Evolutionary conservation across 1,140 invertebrate species (phyloP), one percentile per base, ranked within the genome.

Genomic region (Vanessa tameamea): DNA sequence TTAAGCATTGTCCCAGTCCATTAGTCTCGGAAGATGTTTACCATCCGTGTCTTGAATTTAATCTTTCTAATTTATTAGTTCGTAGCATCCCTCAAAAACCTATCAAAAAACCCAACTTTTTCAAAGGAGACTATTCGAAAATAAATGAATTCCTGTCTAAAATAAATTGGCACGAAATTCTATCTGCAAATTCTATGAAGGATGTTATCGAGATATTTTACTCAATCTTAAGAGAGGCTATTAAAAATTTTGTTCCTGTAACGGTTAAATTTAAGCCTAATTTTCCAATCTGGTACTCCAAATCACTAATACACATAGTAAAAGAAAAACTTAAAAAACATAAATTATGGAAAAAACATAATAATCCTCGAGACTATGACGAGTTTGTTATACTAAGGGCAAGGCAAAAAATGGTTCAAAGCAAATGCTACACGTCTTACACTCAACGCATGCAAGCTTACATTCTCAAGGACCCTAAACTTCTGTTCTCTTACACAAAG

Each of bases 21-120:
- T 59, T 73, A 9, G 68, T 73, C 13, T 11, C 8, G 20, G 68
- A 66, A 67, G 72, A 75, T 48, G 3, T n/a, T 4, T 66, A 70
- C 47, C 73, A 75, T 69, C 67, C 71, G 12, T 47, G 31, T 61
- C 23, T 78, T 47, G 20, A 73, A 31, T 72, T 59, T 16, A 23
- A 48, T 59, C 61, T 53, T 59, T 20, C 55, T 0, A 73, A 75
- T 20, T 20, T 75, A 0, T 47, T 31, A 12, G 20, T 66, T 47
- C 2, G 48, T 6, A 37, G 47, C 48, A 57, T 72, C n/a, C 71
- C 68, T 15, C 8, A 37, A 55, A 64, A 70, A 63, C 37, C 63
- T n/a, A 8, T 31, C n/a, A 50, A 16, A 23, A 61, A 57, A 61
- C 66, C 59, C 13, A 61, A 67, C 47, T 77, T 73, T 51, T 53